phyloP scores from a whole-genome alignment of 2,113 vertebrate genomes.

The Notarius lentiginosus region DNA sequence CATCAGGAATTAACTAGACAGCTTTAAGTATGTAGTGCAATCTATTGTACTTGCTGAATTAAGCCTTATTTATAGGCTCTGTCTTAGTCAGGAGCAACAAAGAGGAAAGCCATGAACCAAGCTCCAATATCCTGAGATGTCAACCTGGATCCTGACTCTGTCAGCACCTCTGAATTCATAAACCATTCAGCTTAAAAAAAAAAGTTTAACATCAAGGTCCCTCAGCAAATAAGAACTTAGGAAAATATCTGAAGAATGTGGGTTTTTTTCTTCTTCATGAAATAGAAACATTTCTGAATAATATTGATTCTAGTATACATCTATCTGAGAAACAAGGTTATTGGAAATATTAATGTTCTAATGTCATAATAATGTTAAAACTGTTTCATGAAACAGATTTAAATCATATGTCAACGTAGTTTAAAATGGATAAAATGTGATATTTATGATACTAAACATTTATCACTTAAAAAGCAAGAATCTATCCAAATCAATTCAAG shows the following conservation, averaged over 20 bases:
- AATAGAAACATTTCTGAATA: constrained; percentile 20
- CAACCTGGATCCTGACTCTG: constrained; percentile 54
- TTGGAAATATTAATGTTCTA: neutral
- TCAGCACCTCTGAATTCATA: constrained; percentile 59
- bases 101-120: constrained; percentile 37
- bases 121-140: constrained; percentile 56
- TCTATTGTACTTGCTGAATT: constrained; percentile 2
- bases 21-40: constrained; percentile 29
- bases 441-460: neutral
- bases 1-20: constrained; percentile 56
- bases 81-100: constrained; percentile 13
- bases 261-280: constrained; percentile 49
- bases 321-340: neutral
- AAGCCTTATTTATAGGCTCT: neutral
- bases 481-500: neutral
- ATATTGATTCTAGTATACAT: neutral
- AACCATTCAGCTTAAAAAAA: constrained; percentile 59
- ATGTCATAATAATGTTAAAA: neutral
- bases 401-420: neutral
- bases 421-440: neutral
- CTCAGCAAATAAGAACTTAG: constrained; percentile 58
- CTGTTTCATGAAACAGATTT: neutral
- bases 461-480: neutral
- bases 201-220: constrained; percentile 54
- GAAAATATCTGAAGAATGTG: constrained; percentile 57